A percentile compares a stretch with the other conserved stretches of the same genome.
These are phyloP conservation scores for Laspeyria flexula DNA, from an alignment of 2,888 invertebrate genomes.

Conservation along the genomic window DNA sequence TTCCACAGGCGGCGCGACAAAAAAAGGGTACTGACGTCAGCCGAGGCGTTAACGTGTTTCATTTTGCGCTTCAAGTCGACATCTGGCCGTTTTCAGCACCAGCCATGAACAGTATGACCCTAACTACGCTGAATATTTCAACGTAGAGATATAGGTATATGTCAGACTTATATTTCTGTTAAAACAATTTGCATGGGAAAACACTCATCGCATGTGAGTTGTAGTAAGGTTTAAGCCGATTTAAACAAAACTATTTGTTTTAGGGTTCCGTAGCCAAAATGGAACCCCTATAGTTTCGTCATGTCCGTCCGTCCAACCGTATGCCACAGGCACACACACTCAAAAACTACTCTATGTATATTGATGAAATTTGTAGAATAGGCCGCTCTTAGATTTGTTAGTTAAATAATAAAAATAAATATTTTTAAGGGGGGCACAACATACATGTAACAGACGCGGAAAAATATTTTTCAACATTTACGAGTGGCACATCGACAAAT, in stretches of 20 bases:
- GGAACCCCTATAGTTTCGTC: no score
- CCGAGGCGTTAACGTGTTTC: constrained; percentile 80
- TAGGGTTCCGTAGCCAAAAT: no score
- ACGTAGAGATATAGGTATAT: constrained; percentile 20
- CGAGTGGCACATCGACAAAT: no score
- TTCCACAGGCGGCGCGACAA: constrained; percentile 77
- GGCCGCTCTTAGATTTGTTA: no score
- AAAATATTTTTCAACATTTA: no score
- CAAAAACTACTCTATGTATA: no score
- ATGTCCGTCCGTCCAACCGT: no score
- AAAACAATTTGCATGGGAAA: constrained; percentile 7
- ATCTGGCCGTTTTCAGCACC: constrained; percentile 75
- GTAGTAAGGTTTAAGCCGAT: constrained; percentile 30
- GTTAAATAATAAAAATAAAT: no score
- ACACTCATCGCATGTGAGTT: constrained; percentile 19
- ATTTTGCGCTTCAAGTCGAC: constrained; percentile 77
- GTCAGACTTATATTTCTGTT: not conserved
- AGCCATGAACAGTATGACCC: constrained; percentile 47
- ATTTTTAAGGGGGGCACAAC: no score
- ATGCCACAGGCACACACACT: no score
- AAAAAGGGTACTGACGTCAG: constrained; percentile 77
- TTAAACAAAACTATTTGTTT: constrained; percentile 31
- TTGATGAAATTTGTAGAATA: no score
- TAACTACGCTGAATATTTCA: constrained; percentile 33
- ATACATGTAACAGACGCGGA: no score